Evolutionary conservation across 2,888 invertebrate genomes (phyloP), one percentile per base, ranked within the genome.

Genomic region (Quadroppia sp.): DNA sequence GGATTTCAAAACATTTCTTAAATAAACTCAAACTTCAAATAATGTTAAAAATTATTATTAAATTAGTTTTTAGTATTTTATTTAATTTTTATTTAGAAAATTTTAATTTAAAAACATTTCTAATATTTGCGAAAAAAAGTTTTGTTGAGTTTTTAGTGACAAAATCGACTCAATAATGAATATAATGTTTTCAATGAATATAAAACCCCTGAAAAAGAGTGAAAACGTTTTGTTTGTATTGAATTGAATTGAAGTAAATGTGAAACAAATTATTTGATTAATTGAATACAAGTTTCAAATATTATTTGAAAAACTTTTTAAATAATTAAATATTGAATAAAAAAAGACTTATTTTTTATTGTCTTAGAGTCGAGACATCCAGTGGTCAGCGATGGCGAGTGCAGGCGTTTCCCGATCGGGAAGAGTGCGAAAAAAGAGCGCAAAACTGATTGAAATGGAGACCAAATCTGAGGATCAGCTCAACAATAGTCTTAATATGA

Each of bases 401-500:
- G 75, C 77, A 13, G 92, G 92, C 11, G 88, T 93, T 53, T 94
- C 94, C 2, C 87, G 94, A 75, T 93, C 94, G 79, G 94, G 94
- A 28, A 86, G 94, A 74, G 92, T 95, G 0, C 85, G 95, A 73
- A 96, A 96, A 84, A 96, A 95, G 83, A 95, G 94, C 23, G 94
- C 94, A 0, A 94, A 96, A 82, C 85, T 97, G 59, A 88, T 92
- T 83, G 96, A 94, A 82, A 96, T 94, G 84, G 95, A 92, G 80
- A 88, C 90, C 71, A 91, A 90, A 36, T n/a, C 32, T 1, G 40
- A n/a, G 9, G 36, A 53, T 25, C 50, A 20, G 50, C 3, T 2
- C 50, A 36, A 7, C 36, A 9, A 9, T 36, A 7, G 9, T 7
- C 36, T 9, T n/a, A n/a, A 45, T 9, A 36, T 7, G 36, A 36